These are phyloP conservation scores for Matsumurasca onukii DNA, from an alignment of 1,140 invertebrate species.

Conservation along the genomic window DNA sequence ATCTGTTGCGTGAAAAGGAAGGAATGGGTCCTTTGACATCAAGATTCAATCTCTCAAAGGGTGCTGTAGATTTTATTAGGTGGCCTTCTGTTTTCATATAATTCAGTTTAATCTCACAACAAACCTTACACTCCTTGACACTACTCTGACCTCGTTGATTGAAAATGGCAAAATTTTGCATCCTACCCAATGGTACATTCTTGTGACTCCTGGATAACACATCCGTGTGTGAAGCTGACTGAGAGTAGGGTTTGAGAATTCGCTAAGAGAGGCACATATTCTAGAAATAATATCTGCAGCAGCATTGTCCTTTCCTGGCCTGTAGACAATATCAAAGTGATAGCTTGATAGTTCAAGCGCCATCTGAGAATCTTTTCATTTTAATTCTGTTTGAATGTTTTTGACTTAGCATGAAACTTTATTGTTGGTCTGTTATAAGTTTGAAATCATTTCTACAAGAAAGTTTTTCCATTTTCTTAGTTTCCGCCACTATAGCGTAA, in stretches of 20 bases:
- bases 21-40: constrained; percentile 44
- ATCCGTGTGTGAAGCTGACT: constrained; percentile 36
- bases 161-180: constrained; percentile 33
- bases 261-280: neutral
- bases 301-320: constrained; percentile 40
- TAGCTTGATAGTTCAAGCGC: constrained; percentile 39
- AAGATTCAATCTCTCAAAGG: constrained; percentile 41
- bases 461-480: constrained; percentile 47
- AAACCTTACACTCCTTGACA: neutral
- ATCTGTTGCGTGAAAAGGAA: constrained; percentile 39
- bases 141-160: neutral
- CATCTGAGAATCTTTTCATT: constrained; percentile 42
- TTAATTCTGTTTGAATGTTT: constrained; percentile 41
- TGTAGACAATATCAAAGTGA: constrained; percentile 42
- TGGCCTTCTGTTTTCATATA: constrained; percentile 29
- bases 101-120: constrained; percentile 35
- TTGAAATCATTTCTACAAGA: constrained; percentile 38
- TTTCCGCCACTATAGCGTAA: constrained; percentile 50
- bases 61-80: constrained; percentile 41
- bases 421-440: constrained; percentile 41
- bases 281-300: constrained; percentile 41
- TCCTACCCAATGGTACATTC: constrained; percentile 37
- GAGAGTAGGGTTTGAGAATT: neutral
- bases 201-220: constrained; percentile 39
- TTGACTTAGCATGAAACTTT: constrained; percentile 40